Percentiles rank a stretch among this genome's conserved stretches.
These are phyloP conservation scores for Silurus meridionalis DNA, from an alignment of 2,113 vertebrate species.

Conservation along the genomic window DNA sequence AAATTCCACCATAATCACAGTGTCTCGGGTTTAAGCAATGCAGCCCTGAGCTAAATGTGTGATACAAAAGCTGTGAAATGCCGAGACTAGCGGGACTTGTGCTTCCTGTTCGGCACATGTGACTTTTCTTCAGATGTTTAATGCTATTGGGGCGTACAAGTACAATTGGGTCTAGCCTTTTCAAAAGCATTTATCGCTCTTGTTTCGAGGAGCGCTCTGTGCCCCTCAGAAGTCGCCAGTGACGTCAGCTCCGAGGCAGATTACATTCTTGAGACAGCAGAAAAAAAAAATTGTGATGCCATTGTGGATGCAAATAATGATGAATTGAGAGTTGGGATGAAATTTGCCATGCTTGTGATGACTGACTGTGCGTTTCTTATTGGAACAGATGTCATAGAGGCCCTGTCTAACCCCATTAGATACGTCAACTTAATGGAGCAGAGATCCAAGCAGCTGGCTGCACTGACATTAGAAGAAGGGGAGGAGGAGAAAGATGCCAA, in stretches of 20 bases:
- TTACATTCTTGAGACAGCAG: constrained; percentile 17
- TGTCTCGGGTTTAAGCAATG: background rate
- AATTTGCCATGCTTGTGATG: constrained; percentile 22
- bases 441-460: constrained; percentile 93
- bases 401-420: constrained; percentile 94
- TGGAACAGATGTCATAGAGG: constrained; percentile 91
- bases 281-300: background rate
- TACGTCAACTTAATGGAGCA: constrained; percentile 98
- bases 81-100: background rate
- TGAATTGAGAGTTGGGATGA: constrained; percentile 1
- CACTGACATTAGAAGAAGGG: constrained; percentile 89
- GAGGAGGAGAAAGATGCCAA: constrained; percentile 84
- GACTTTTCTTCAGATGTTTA: constrained; percentile 33
- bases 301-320: constrained; percentile 15
- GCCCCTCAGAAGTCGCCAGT: background rate
- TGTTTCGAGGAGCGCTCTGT: background rate
- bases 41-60: constrained; percentile 12
- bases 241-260: background rate
- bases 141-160: background rate
- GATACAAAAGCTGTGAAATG: constrained; percentile 9
- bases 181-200: constrained; percentile 37
- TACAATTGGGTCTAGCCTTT: constrained; percentile 12
- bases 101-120: background rate
- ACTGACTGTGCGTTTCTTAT: constrained; percentile 36
- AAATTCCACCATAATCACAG: background rate